Evolutionary conservation across 2,888 invertebrate species (phyloP), one percentile per base, ranked within the genome.

Genomic region (Nebria salina): DNA sequence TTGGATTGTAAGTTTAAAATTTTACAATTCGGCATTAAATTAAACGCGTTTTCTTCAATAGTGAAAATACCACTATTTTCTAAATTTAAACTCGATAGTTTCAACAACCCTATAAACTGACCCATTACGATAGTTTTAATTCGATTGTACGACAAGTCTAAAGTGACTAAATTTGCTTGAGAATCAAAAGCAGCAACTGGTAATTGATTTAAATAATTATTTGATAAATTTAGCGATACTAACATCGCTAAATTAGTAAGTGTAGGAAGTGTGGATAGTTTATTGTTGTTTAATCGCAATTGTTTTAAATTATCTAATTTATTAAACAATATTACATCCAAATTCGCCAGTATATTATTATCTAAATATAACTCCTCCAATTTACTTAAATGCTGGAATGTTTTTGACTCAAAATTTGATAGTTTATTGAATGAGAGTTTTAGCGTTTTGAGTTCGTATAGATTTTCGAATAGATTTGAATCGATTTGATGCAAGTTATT

Each of bases 131-230:
- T 75, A 25, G 70, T 34, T 6, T 70, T 75, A 70, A 80, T 54
- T 11, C 70, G 68, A 34, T 75, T 80, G 8, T 75, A n/a, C n/a
- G 80, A 80, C 43, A 80, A 75, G 65, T 80, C 80, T 65, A 80
- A 70, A 54, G 13, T 66, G 11, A 75, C n/a, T 70, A 80, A 75
- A 80, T 70, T 75, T n/a, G 75, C 13, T 6, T 41, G 25, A 8
- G 64, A 54, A 20, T 75, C 70, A 34, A 80, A 75, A 41, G 70
- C 11, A 13, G 75, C 74, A 6, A 70, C 13, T 9, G 80, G 70
- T 25, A 80, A 41, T 34, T 80, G 64, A 75, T 1, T 13, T 20
- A 80, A 54, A 34, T 25, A 9, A 64, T 80, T 80, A 64, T 80
- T 13, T 13, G 80, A 75, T 20, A 80, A 72, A 75, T 75, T 75